phyloP scores from a whole-genome alignment of 1,140 invertebrate genomes.

The Lasioglossum albipes region DNA sequence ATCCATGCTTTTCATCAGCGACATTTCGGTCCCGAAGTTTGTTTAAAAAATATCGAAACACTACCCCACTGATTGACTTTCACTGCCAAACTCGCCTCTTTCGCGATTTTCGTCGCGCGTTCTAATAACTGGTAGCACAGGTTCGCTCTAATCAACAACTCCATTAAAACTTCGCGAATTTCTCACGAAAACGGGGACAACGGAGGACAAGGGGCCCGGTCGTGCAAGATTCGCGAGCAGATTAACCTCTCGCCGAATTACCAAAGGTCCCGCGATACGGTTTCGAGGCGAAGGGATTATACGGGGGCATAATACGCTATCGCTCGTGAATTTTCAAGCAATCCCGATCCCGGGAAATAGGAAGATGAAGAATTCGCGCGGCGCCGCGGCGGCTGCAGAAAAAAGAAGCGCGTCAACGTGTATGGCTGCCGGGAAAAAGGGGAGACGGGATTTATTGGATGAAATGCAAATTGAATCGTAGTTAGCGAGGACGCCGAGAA shows the following conservation, averaged over 20 bases:
- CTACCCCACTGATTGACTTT: not conserved
- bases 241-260: not conserved
- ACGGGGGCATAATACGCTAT: too few relatives aligned
- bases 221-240: not conserved
- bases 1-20: too few relatives aligned
- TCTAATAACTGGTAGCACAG: not conserved
- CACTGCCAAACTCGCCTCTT: not conserved
- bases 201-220: not conserved
- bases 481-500: constrained; percentile 53
- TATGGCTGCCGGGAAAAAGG: constrained; percentile 1
- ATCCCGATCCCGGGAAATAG: not conserved
- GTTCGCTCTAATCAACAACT: constrained; percentile 1
- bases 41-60: too few relatives aligned
- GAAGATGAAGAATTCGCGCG: constrained; percentile 37
- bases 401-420: constrained; percentile 29
- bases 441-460: constrained; percentile 55
- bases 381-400: too few relatives aligned
- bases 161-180: constrained; percentile 12
- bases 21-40: too few relatives aligned
- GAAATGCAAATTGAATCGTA: constrained; percentile 69
- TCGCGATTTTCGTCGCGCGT: not conserved
- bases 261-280: too few relatives aligned
- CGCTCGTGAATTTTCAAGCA: not conserved
- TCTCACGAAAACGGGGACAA: not conserved
- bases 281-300: too few relatives aligned